phyloP scores from a whole-genome alignment of 1,140 invertebrate species.

The Diabrotica undecimpunctata region DNA sequence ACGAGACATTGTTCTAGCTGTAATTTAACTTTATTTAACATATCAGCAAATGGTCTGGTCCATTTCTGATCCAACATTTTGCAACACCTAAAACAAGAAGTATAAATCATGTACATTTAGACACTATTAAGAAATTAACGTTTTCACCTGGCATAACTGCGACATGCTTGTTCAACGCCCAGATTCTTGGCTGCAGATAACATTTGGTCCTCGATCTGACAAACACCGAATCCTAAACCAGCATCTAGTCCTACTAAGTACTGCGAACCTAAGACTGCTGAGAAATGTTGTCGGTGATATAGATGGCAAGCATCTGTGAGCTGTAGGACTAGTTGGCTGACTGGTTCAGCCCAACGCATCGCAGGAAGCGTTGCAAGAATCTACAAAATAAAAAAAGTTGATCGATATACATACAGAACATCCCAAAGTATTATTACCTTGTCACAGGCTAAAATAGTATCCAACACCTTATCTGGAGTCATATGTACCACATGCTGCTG shows the following conservation, averaged over 20 bases:
- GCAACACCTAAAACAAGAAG: conserved; percentile 27
- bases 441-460: conserved; percentile 64
- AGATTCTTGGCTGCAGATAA: conserved; percentile 60
- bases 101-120: conserved; percentile 28
- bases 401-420: no score
- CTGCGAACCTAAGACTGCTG: conserved; percentile 59
- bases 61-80: conserved; percentile 41
- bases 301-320: conserved; percentile 62
- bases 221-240: conserved; percentile 64
- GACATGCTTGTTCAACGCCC: conserved; percentile 68
- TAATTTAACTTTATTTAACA: conserved; percentile 46
- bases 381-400: not conserved
- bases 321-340: conserved; percentile 63
- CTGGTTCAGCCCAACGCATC: conserved; percentile 69
- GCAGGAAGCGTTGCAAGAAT: conserved; percentile 63
- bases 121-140: conserved; percentile 22
- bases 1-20: conserved; percentile 62
- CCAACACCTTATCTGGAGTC: conserved; percentile 52
- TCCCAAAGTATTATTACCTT: conserved; percentile 40
- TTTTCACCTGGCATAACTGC: conserved; percentile 55
- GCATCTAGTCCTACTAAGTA: conserved; percentile 61
- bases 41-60: conserved; percentile 36
- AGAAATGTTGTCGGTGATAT: conserved; percentile 61
- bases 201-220: conserved; percentile 63
- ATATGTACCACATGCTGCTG: conserved; percentile 75